Evolutionary conservation across 2,797 vertebrate species (phyloP), one percentile per base, ranked within the genome.

Genomic region (Sebastiscus albofasciatus): DNA sequence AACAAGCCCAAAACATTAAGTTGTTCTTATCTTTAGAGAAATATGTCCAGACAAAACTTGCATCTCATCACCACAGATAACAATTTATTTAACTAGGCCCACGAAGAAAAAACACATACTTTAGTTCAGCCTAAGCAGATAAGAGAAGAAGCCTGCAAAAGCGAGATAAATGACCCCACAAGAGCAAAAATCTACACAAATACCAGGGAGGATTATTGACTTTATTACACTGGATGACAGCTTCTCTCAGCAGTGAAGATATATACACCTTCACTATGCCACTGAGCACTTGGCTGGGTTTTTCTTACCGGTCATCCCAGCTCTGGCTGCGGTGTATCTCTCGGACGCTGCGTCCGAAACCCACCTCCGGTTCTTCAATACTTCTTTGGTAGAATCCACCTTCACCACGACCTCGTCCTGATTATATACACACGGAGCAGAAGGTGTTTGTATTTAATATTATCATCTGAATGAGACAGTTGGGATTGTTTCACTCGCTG

Each of bases 271-370:
- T 52, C 59, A 13, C 5, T 61, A 10, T 4, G 10, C 11, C 27
- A 13, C 7, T 2, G 9, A 61, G 67, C 14, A 20, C 1, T 29
- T 2, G 6, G 7, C 10, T 18, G 39, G 18, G 10, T 6, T 29
- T 52, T 75, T 68, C 88, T 85, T 89, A 98, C 97, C 97, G 93
- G 93, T 98, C 97, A 29, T 98, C 97, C 97, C 97, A 98, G 88
- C 97, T 98, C 94, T 98, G 97, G 93, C 97, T 98, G 55, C 97
- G 96, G 83, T 98, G 96, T 62, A 98, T 98, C 91, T 98, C 97
- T 67, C 97, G 91, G 39, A 93, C 95, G 4, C 92, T 95, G 34
- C 97, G 96, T 58, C 96, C 93, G 22, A 98, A 98, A 14, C 96
- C 96, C 58, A 96, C 95, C 26, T 98, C 97, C 0, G 79, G 82